Conservation (phyloP, 2,888 invertebrate species). For the Tenthredo amoena region DNA sequence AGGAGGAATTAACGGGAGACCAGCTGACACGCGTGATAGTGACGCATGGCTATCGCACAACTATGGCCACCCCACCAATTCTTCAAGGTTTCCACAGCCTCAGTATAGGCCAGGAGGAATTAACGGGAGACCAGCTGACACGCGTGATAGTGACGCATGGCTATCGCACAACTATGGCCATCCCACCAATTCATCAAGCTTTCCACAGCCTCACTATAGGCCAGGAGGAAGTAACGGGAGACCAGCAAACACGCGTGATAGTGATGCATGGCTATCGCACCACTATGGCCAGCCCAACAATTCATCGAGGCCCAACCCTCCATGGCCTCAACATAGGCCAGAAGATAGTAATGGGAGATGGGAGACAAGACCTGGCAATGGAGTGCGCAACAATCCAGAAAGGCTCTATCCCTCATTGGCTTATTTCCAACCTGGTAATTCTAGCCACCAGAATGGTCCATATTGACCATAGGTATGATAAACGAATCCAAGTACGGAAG, state of each 20-base stretch:
- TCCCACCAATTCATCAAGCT: neutral
- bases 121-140: neutral
- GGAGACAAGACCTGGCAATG: neutral
- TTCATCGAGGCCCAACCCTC: neutral
- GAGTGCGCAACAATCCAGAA: neutral
- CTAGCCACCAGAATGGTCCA: neutral
- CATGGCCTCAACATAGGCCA: neutral
- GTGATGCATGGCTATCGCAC: no score
- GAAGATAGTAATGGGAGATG: neutral
- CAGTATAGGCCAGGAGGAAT: neutral
- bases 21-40: no score
- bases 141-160: no score
- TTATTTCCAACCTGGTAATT: neutral
- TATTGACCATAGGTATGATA: neutral
- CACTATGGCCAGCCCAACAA: neutral
- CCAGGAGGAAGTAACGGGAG: neutral
- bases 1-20: neutral
- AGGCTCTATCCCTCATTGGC: neutral
- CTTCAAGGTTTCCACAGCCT: neutral
- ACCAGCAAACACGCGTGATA: no score
- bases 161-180: no score
- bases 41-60: no score
- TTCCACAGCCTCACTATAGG: neutral
- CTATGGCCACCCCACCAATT: neutral
- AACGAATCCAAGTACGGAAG: neutral